A percentile compares a stretch with the other conserved stretches of the same genome.
phyloP scores from a whole-genome alignment of 2,113 vertebrate species.

The Dunckerocampus dactyliophorus region DNA sequence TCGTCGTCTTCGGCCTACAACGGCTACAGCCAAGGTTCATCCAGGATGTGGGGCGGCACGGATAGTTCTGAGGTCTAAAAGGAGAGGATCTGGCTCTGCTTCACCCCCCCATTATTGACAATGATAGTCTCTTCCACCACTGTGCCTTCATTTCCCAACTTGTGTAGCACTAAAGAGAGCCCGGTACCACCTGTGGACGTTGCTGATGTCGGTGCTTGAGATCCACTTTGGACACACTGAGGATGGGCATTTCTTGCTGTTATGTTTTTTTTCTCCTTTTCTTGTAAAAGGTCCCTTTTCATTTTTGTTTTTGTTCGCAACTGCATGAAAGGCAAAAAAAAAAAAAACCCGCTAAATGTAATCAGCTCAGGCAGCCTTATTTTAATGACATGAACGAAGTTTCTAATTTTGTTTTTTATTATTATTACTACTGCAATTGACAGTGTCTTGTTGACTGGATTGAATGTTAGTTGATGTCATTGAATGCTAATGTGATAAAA shows the following conservation, averaged over 20 bases:
- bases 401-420: slow-evolving; percentile 27
- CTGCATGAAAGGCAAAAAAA: slow-evolving; percentile 36
- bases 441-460: slow-evolving; percentile 38
- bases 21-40: slow-evolving; percentile 61
- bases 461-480: slow-evolving; percentile 60
- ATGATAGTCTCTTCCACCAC: slow-evolving; percentile 47
- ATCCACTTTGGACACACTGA: too few relatives aligned
- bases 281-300: slow-evolving; percentile 45
- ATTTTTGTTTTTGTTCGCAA: slow-evolving; percentile 26
- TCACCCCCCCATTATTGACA: slow-evolving; percentile 23
- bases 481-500: slow-evolving; percentile 53
- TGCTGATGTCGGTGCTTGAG: slow-evolving; percentile 1
- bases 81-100: not conserved
- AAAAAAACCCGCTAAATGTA: slow-evolving; percentile 1
- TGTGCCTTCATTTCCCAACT: slow-evolving; percentile 61
- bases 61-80: slow-evolving; percentile 75
- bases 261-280: slow-evolving; percentile 6
- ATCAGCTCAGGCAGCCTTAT: slow-evolving; percentile 12
- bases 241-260: slow-evolving; percentile 16
- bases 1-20: slow-evolving; percentile 72
- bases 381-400: slow-evolving; percentile 23
- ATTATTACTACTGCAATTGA: slow-evolving; percentile 33
- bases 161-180: slow-evolving; percentile 50
- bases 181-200: slow-evolving; percentile 35
- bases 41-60: slow-evolving; percentile 36